phyloP scores from a whole-genome alignment of 2,888 invertebrate species.

The Dicyrtoma fusca region DNA sequence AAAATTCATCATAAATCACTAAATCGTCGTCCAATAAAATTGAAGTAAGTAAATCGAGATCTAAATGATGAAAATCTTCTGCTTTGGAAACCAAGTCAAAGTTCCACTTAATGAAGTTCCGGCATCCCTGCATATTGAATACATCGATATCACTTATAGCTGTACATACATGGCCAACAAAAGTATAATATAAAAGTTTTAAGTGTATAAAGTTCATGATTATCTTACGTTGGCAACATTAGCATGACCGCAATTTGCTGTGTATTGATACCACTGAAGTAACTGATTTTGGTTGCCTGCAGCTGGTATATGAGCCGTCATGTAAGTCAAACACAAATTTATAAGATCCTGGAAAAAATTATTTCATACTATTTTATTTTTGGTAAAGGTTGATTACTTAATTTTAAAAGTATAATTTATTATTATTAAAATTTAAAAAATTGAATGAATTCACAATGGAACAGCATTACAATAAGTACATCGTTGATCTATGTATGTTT shows the following conservation, averaged over 20 bases:
- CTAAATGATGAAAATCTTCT: constrained; percentile 79
- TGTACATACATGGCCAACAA: too few species aligned
- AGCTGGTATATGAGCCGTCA: constrained; percentile 83
- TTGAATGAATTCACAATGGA: too few species aligned
- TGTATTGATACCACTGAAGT: constrained; percentile 90
- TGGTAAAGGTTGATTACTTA: too few species aligned
- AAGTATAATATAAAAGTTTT: constrained; percentile 46
- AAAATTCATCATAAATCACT: constrained; percentile 86
- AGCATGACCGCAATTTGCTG: constrained; percentile 77
- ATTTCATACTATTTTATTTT: too few species aligned
- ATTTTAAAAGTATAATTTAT: too few species aligned
- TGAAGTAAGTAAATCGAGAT: constrained; percentile 65
- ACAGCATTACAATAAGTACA: too few species aligned
- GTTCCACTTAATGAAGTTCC: constrained; percentile 88
- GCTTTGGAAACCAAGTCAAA: constrained; percentile 79
- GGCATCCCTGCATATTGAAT: constrained; percentile 70
- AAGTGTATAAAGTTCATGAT: background rate
- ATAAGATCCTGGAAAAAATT: constrained; percentile 86
- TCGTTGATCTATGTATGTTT: too few species aligned
- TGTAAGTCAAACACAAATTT: constrained; percentile 79
- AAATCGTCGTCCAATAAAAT: constrained; percentile 83
- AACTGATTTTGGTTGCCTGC: constrained; percentile 80
- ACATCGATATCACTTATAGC: too few species aligned
- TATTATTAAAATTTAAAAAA: background rate
- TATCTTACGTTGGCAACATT: constrained; percentile 66